Evolutionary conservation across 2,113 vertebrate genomes (phyloP), one percentile per base, ranked within the genome.

Genomic region (Saccopteryx bilineata): DNA sequence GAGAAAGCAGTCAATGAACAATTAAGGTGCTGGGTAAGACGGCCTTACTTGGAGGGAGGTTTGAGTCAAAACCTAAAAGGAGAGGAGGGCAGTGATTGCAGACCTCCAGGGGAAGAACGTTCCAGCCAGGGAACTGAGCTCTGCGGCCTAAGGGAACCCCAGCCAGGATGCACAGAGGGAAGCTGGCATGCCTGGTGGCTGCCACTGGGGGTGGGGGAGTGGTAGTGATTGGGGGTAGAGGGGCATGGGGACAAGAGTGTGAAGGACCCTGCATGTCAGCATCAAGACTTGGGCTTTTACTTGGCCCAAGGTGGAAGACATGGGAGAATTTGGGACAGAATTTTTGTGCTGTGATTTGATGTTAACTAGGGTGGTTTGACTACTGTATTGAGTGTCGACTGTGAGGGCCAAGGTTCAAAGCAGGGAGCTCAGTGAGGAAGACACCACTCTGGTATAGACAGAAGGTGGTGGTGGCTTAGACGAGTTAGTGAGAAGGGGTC

Each of bases 161-260:
- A 9, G 9, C 56, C 17, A 33, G 18, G 46, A 24, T 46, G 72
- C 11, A 33, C 19, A 5, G 17, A 2, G 50, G 63, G 39, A 93
- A 56, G 50, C 33, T 21, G 1, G 21, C 24, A 10, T 8, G 71
- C 4, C 76, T 10, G 4, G 46, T 48, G 56, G 0, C 93, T 39
- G 24, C 54, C 24, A 31, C 10, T 24, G 28, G 46, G 18, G 5
- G 7, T 15, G 39, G 3, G 23, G n/a, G 19, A 15, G 11, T 33
- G 33, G 2, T 13, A 26, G 48, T 50, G 80, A 52, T 56, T 21
- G 50, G 82, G 56, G n/a, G 39, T 17, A 52, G 78, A 78, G 50
- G 39, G n/a, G 48, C 14, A 0, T 9, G 2, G 5, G 56, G 66
- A 46, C 4, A 0, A 78, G 66, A 18, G 31, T 65, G 1, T 1